Evolutionary conservation across 2,797 vertebrate species (phyloP).

Genomic region (Bufotes viridis): DNA sequence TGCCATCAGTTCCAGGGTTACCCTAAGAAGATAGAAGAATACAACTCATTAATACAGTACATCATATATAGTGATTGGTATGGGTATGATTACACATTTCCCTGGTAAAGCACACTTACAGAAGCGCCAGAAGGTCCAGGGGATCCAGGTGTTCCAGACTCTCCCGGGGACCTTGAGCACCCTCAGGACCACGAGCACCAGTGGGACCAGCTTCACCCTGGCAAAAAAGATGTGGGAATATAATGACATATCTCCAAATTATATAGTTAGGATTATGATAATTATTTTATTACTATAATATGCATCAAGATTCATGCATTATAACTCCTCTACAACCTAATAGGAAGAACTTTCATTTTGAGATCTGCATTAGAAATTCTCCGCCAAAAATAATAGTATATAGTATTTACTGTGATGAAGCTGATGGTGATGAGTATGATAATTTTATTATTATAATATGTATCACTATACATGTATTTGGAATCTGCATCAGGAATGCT

Average conservation of each 20-base stretch:
- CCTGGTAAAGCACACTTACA: conserved; percentile 76
- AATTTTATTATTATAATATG: too few relatives aligned
- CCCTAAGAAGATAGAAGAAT: conserved; percentile 75
- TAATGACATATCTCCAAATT: not conserved
- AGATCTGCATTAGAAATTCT: not conserved
- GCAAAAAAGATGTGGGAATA: conserved; percentile 27
- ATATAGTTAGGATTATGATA: not conserved
- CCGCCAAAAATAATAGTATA: too few relatives aligned
- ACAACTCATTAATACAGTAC: not conserved
- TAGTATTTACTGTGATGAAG: too few relatives aligned
- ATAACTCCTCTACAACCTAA: not conserved
- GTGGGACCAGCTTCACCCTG: conserved; percentile 96
- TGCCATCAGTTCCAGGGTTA: conserved; percentile 92
- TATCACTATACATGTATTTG: too few relatives aligned
- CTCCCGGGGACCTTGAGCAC: conserved; percentile 90
- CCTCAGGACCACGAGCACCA: conserved; percentile 92
- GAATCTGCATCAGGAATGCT: too few relatives aligned
- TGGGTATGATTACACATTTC: too few relatives aligned
- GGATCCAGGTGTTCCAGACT: conserved; percentile 90
- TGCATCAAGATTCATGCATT: not conserved
- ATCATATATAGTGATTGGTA: not conserved
- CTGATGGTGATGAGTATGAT: too few relatives aligned
- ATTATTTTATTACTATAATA: too few relatives aligned
- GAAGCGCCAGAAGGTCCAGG: conserved; percentile 86
- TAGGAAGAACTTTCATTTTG: not conserved